Percentiles rank a stretch among this genome's conserved stretches.
These are phyloP conservation scores for Cyclura pinguis DNA, from an alignment of 2,797 vertebrate species.

Conservation along the genomic window DNA sequence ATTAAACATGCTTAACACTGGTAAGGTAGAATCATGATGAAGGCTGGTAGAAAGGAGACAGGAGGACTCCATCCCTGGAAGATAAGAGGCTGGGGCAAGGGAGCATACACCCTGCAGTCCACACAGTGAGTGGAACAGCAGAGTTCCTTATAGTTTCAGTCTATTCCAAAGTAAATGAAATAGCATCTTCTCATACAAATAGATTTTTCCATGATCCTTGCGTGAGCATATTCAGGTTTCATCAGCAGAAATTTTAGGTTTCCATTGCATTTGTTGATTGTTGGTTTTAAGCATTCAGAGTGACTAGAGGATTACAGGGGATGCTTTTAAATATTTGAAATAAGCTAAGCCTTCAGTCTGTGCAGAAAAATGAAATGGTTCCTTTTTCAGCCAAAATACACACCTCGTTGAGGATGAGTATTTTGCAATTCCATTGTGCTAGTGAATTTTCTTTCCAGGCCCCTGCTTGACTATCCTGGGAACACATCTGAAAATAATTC, in stretches of 20 bases:
- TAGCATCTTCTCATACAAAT: constrained; percentile 13
- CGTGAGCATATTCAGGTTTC: constrained; percentile 40
- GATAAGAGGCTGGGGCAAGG: too few species aligned
- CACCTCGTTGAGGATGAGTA: constrained; percentile 12
- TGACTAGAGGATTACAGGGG: constrained; percentile 66
- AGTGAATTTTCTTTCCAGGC: constrained; percentile 17
- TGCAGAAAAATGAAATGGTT: constrained; percentile 58
- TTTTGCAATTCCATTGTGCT: constrained; percentile 49
- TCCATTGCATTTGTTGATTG: constrained; percentile 44
- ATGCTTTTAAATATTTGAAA: constrained; percentile 59
- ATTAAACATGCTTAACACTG: neutral
- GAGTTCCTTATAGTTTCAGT: neutral
- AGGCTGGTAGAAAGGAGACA: neutral
- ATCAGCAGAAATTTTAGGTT: constrained; percentile 26
- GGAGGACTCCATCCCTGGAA: neutral
- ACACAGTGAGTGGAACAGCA: neutral
- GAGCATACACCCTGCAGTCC: neutral
- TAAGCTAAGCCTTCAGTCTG: constrained; percentile 63
- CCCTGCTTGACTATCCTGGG: fast-evolving
- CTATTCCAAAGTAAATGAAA: neutral
- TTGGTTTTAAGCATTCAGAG: constrained; percentile 60
- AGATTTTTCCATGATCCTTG: neutral
- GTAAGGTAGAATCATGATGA: neutral
- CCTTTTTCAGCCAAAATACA: constrained; percentile 57
- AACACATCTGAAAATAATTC: constrained; percentile 25